Conservation (phyloP, 1,140 invertebrate species). For the Panagrolaimus sp. region DNA sequence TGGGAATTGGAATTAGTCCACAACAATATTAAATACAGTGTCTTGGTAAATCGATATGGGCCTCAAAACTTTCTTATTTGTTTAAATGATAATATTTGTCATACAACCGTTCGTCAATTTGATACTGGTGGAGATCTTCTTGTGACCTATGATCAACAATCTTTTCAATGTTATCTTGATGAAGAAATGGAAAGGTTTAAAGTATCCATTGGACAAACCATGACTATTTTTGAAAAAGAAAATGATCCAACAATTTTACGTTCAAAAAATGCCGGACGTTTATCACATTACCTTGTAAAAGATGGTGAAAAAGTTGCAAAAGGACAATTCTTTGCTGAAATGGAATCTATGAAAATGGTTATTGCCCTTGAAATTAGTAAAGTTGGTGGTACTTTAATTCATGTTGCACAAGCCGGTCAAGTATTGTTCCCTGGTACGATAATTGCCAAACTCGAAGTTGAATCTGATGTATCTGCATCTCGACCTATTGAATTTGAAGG, state of each 20-base stretch:
- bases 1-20: conserved; percentile 87
- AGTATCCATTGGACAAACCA: conserved; percentile 93
- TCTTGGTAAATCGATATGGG: conserved; percentile 64
- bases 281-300: conserved; percentile 82
- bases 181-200: conserved; percentile 93
- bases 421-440: conserved; percentile 86
- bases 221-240: conserved; percentile 95
- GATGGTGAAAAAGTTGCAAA: conserved; percentile 85
- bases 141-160: conserved; percentile 82
- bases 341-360: conserved; percentile 99
- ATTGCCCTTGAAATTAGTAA: conserved; percentile 87
- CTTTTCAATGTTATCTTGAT: conserved; percentile 93
- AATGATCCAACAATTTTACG: conserved; percentile 90
- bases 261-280: conserved; percentile 90
- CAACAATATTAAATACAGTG: conserved; percentile 81
- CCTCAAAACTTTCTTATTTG: conserved; percentile 45
- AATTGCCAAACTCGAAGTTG: conserved; percentile 74
- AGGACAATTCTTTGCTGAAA: conserved; percentile 90
- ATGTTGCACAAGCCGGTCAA: conserved; percentile 82
- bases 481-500: conserved; percentile 42
- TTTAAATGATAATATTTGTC: conserved; percentile 73
- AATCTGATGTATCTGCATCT: conserved; percentile 31
- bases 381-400: conserved; percentile 74
- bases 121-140: conserved; percentile 68
- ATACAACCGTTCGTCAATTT: conserved; percentile 79